A percentile compares a stretch with the other conserved stretches of the same genome.
phyloP scores from a whole-genome alignment of 2,888 invertebrate genomes.

The Charanyca ferruginea region DNA sequence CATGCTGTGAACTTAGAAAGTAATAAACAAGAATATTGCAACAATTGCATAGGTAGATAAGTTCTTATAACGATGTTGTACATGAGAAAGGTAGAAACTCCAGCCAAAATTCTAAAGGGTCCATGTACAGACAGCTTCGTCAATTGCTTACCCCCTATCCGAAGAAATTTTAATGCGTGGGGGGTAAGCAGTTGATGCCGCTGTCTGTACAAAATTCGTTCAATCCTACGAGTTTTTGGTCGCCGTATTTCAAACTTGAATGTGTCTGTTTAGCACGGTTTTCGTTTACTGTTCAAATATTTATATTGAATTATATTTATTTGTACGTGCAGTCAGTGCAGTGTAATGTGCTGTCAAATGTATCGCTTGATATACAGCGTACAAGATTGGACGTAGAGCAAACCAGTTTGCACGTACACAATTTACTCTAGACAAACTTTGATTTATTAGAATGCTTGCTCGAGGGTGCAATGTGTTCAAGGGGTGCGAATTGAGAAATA shows the following conservation, averaged over 20 bases:
- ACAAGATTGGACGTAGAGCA: slow-evolving; percentile 34
- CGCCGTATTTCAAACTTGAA: not conserved
- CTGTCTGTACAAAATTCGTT: not conserved
- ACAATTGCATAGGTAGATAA: no score
- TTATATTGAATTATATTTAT: slow-evolving; percentile 26
- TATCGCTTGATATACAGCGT: slow-evolving; percentile 14
- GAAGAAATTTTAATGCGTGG: no score
- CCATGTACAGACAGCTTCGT: no score
- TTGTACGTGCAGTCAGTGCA: slow-evolving; percentile 23
- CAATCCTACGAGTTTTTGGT: not conserved
- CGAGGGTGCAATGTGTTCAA: slow-evolving; percentile 37
- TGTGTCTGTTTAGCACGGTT: not conserved
- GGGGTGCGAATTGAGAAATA: slow-evolving; percentile 28
- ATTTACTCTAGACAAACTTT: slow-evolving; percentile 40
- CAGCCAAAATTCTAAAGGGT: no score
- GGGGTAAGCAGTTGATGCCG: no score
- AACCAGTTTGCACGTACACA: slow-evolving; percentile 40
- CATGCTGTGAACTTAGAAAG: no score
- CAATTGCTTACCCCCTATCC: no score
- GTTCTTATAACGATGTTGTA: no score
- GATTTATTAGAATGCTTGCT: slow-evolving; percentile 40
- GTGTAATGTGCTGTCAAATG: slow-evolving; percentile 25
- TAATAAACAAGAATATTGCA: no score
- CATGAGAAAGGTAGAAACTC: no score
- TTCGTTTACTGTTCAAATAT: slow-evolving; percentile 29